Evolutionary conservation across 2,113 vertebrate genomes (phyloP), one percentile per base, ranked within the genome.

Genomic region (Lamprologus sp.): DNA sequence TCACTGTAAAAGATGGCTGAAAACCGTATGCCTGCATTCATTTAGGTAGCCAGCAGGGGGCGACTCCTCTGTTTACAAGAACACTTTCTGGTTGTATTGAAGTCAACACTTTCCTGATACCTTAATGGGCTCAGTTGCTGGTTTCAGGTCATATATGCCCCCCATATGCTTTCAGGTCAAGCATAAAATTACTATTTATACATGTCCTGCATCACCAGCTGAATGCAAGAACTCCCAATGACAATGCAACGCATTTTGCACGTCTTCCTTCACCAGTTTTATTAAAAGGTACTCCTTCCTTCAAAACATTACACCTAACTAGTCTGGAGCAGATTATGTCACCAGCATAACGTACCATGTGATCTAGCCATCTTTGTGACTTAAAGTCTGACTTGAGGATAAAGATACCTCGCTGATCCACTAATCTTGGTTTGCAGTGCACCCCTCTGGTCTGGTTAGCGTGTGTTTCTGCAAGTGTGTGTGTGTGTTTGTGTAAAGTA

Each of bases 401-500:
- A 31, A 77, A 1, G 49, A 53, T 35, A 65, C 70, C 9, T 31
- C 23, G 9, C 26, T 77, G 42, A 77, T 9, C 70, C 42, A 49
- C 45, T 77, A 77, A 77, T 33, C 73, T 51, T 0, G 11, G 45
- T n/a, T 51, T 77, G 45, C 28, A 51, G 45, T 51, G 47, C 26
- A 51, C 17, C 26, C 45, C 73, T 77, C 73, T 77, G 84, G 77
- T 84, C 86, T 60, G 28, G 26, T 55, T 1, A 33, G 37, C 9
- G 40, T 11, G 68, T 2, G 6, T 73, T 5, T 82, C 47, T 83
- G 40, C 84, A 49, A 75, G 75, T 84, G 65, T 82, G 77, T 75
- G 77, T 73, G 42, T 49, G 49, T 84, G 75, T 84, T 51, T 82
- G 70, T 75, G 73, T 84, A 75, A 75, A 75, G 42, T 49, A 28